Evolutionary conservation across 2,797 vertebrate species (phyloP).

Genomic region (Paratrypauchen microcephalus): DNA sequence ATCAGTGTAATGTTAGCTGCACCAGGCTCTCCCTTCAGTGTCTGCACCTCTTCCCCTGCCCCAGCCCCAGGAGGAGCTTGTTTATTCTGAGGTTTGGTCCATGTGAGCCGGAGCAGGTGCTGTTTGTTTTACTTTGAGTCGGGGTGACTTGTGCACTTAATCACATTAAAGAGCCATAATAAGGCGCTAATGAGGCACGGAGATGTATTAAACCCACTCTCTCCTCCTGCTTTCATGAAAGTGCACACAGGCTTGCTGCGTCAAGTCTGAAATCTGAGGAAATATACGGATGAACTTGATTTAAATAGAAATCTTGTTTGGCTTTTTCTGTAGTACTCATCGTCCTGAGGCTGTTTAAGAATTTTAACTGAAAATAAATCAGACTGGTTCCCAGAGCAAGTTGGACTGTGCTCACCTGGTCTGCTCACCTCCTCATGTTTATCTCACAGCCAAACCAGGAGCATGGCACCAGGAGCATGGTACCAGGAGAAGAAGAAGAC

Average conservation of each 20-base stretch:
- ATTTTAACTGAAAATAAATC: no score
- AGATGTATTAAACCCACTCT: constrained; percentile 51
- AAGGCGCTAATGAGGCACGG: constrained; percentile 70
- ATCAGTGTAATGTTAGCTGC: constrained; percentile 51
- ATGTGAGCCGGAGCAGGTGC: constrained; percentile 69
- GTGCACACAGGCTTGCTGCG: background rate
- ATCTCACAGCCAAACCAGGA: constrained; percentile 75
- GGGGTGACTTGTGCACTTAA: constrained; percentile 53
- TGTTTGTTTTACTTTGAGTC: constrained; percentile 71
- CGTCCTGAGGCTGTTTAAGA: no score
- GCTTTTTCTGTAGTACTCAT: no score
- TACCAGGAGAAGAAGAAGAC: no score
- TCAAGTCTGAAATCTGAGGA: background rate
- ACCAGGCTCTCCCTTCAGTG: constrained; percentile 18
- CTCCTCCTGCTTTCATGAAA: constrained; percentile 37
- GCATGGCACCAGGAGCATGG: constrained; percentile 4
- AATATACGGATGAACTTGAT: background rate
- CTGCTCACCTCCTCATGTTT: constrained; percentile 72
- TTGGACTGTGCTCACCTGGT: constrained; percentile 29
- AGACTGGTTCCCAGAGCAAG: no score
- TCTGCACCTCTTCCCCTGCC: constrained; percentile 47
- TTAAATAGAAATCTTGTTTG: background rate
- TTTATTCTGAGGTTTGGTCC: constrained; percentile 73
- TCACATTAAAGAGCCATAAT: constrained; percentile 65
- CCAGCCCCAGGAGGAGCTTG: constrained; percentile 42